Evolutionary conservation across 2,888 invertebrate genomes (phyloP), one percentile per base, ranked within the genome.

Genomic region (Pardosa pseudoannulata): DNA sequence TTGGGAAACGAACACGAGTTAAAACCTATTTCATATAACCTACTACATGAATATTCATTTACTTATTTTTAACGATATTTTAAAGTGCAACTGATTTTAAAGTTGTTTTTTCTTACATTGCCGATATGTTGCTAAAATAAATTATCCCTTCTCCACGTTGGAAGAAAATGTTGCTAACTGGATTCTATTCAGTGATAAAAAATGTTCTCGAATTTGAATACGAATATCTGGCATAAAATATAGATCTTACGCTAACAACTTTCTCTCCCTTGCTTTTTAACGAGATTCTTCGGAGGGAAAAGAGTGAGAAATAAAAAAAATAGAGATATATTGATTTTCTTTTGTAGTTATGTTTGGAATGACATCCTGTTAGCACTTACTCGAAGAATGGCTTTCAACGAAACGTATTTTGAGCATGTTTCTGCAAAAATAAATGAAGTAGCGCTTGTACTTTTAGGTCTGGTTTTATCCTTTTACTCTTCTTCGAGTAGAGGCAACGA

Each of bases 211-310:
- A 67, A 76, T 76, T 67, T 67, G 67, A 76, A 50, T 76, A 67
- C 46, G 41, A 75, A 75, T 65, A 75, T 36, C 65, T 7, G 64
- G 29, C 76, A 31, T 46, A 41, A 67, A 76, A 67, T 76, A 31
- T 28, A 67, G 67, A 67, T 65, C 76, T 46, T 16, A n/a, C 27
- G 28, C 50, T 76, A 76, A 76, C 65, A 76, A 64, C 65, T 41
- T 23, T 31, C 31, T 46, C 39, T 46, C 41, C 29, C 65, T 39
- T 31, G 19, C 32, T 19, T 41, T 65, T 46, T 76, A 76, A 76
- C 76, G 39, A 76, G 76, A 28, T 76, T 76, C 29, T 19, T 31
- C n/a, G 39, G 27, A 23, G 9, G 23, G 23, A 3, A n/a, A n/a
- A n/a, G n/a, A n/a, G n/a, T n/a, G n/a, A 3, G 23, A 27, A 36